Conservation (phyloP, 2,113 vertebrate species). For the Naja naja region DNA sequence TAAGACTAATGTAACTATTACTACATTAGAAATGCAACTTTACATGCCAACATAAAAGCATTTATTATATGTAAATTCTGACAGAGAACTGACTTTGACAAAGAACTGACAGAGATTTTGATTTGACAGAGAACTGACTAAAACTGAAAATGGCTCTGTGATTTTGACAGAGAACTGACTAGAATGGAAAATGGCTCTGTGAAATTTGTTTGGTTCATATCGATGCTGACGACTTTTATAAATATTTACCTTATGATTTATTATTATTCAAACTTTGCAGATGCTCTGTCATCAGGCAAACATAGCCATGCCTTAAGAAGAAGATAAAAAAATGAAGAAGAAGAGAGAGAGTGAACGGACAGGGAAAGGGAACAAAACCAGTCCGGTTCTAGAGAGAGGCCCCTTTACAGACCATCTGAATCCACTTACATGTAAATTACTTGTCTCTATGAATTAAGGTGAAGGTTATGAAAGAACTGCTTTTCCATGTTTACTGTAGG, state of each 20-base stretch:
- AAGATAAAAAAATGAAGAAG: not conserved
- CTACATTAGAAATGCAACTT: constrained; percentile 65
- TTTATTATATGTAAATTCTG: constrained; percentile 57
- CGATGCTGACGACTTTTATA: constrained; percentile 64
- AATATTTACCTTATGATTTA: constrained; percentile 71
- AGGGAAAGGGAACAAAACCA: constrained; percentile 60
- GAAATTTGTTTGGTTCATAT: constrained; percentile 63
- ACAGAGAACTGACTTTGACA: constrained; percentile 43
- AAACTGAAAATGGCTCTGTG: constrained; percentile 47
- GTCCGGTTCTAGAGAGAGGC: constrained; percentile 60
- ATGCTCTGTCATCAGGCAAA: constrained; percentile 63
- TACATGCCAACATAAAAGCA: constrained; percentile 52
- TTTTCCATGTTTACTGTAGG: constrained; percentile 83
- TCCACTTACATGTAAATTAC: constrained; percentile 90
- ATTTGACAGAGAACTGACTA: constrained; percentile 53
- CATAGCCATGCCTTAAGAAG: constrained; percentile 51
- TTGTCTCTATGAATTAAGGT: constrained; percentile 86
- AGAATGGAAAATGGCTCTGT: constrained; percentile 49
- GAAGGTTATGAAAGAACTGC: constrained; percentile 82
- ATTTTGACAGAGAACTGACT: constrained; percentile 52
- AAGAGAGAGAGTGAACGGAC: not conserved
- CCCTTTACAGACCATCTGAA: constrained; percentile 80
- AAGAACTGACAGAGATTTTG: too few relatives aligned
- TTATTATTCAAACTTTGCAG: constrained; percentile 69
- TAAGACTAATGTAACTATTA: constrained; percentile 62